Evolutionary conservation across 2,113 vertebrate species (phyloP), one percentile per base, ranked within the genome.

Genomic region (Nestor notabilis): DNA sequence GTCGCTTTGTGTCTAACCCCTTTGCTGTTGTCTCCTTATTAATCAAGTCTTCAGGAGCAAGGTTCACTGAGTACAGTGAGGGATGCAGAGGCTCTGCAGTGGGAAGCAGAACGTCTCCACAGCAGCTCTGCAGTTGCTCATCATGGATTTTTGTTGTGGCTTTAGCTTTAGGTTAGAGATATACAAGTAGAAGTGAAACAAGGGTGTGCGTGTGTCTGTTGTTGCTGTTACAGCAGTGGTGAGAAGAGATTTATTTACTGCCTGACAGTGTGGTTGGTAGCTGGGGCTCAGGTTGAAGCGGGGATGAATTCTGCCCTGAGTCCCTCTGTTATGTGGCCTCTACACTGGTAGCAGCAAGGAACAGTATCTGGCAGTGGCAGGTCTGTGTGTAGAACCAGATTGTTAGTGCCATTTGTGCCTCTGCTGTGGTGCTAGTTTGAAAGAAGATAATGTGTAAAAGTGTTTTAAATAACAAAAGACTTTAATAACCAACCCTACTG

Each of bases 101-200:
- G 83, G 77, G 65, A 89, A 69, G 84, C 71, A 55, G 78, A 49
- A 33, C 21, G 3, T 23, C 13, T 31, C 39, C 8, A 14, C 56
- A 78, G 50, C 71, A 83, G 17, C 77, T 63, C 24, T 71, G 61
- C 39, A 1, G 53, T 44, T 80, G 39, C 58, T 93, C 25, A 15
- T 6, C 3, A 0, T 16, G 37, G 15, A 6, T 33, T 70, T 63
- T 70, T 29, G 17, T 6, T 0, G 2, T 47, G 47, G 7, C n/a
- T 69, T 65, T 31, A 74, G 43, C 65, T 78, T 41, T 39, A 39
- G 29, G 4, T 71, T 58, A 43, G n/a, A 74, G 14, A 13, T 2
- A 44, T 43, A 17, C 43, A 50, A 24, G 74, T 8, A 20, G 56
- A 47, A 64, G 5, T 1, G 5, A 65, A 65, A 39, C 52, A 50